Percentiles rank a stretch among this genome's conserved stretches.
Conservation (phyloP, 2,797 vertebrate species). For the Clarias platycephalus region DNA sequence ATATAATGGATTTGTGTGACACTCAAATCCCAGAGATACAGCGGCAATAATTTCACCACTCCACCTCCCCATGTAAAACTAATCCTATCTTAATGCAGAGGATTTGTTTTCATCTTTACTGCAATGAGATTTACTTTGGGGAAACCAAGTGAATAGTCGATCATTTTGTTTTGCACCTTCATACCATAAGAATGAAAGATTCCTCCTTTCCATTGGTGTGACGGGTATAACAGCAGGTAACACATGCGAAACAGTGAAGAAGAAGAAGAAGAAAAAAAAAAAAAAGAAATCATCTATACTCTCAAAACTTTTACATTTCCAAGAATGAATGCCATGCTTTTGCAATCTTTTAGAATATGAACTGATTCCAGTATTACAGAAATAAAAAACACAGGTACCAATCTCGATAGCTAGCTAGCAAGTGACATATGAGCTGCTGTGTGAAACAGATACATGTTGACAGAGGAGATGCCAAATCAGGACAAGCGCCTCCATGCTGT, state of each 20-base stretch:
- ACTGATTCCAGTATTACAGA: not conserved
- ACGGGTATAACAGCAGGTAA: not conserved
- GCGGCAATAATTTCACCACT: slow-evolving; percentile 1
- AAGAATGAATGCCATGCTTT: not conserved
- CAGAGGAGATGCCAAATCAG: not conserved
- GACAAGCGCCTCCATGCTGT: not conserved
- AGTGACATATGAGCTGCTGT: not conserved
- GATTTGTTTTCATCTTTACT: not conserved
- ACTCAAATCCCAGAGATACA: not conserved
- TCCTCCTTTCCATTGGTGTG: not conserved
- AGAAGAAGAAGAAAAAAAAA: not conserved
- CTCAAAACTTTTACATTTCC: not conserved
- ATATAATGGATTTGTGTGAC: slow-evolving; percentile 1
- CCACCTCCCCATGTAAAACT: not conserved
- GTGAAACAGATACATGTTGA: slow-evolving; percentile 1
- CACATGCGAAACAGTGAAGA: not conserved
- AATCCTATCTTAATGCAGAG: not conserved
- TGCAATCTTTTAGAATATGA: not conserved
- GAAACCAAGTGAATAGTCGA: slow-evolving; percentile 7
- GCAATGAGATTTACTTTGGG: not conserved
- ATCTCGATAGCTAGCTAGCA: not conserved
- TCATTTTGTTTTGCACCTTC: slow-evolving; percentile 1
- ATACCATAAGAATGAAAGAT: not conserved
- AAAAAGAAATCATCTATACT: not conserved
- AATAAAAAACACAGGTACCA: not conserved